phyloP scores from a whole-genome alignment of 2,888 invertebrate genomes.

The Clanis bilineata region DNA sequence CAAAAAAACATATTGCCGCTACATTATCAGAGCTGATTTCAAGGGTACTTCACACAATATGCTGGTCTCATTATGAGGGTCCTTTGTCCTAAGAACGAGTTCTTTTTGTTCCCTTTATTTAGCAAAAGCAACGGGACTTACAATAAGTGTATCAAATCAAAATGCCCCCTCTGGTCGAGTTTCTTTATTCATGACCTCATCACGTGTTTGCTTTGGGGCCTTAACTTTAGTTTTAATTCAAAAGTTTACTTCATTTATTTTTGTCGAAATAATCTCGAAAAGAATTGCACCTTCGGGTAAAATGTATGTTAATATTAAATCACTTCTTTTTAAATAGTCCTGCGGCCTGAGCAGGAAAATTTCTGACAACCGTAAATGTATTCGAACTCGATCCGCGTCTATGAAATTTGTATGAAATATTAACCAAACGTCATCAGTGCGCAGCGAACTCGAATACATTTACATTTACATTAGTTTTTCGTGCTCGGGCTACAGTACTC shows the following conservation, averaged over 20 bases:
- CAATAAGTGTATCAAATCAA: slow-evolving; percentile 79
- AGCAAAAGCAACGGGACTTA: slow-evolving; percentile 66
- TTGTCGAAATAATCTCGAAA: neutral
- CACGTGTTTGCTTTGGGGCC: slow-evolving; percentile 47
- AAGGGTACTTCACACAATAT: slow-evolving; percentile 76
- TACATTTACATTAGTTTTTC: too few species aligned
- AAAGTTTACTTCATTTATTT: slow-evolving; percentile 39
- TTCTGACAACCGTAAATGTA: too few species aligned
- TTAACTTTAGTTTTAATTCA: slow-evolving; percentile 71
- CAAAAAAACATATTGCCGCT: slow-evolving; percentile 71
- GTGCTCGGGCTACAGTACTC: too few species aligned
- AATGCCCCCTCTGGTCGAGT: slow-evolving; percentile 63
- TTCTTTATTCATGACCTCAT: slow-evolving; percentile 72
- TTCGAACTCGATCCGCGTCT: too few species aligned
- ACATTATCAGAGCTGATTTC: slow-evolving; percentile 61
- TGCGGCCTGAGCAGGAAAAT: too few species aligned
- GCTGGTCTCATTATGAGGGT: slow-evolving; percentile 79
- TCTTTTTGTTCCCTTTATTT: slow-evolving; percentile 64
- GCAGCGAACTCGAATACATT: too few species aligned
- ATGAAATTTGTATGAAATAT: too few species aligned
- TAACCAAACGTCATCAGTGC: too few species aligned
- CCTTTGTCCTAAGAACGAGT: slow-evolving; percentile 81
- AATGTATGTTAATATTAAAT: too few species aligned
- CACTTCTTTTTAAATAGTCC: too few species aligned
- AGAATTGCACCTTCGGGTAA: neutral